Evolutionary conservation across 2,113 vertebrate species (phyloP), one percentile per base, ranked within the genome.

Genomic region (Neodontobutis hainanensis): DNA sequence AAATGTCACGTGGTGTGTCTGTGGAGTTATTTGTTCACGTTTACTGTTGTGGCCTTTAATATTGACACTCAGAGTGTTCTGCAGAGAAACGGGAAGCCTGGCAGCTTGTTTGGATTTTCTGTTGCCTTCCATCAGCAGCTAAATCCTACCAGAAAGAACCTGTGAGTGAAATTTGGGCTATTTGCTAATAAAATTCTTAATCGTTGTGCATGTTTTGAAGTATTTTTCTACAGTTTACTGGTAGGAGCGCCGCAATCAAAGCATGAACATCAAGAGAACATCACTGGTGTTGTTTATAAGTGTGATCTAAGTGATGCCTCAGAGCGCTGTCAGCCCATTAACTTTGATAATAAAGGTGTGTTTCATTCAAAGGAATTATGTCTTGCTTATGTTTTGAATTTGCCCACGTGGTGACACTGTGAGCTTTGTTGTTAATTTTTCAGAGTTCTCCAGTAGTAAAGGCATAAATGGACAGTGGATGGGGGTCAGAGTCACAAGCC

Each of bases 401-500:
- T 27, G 19, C 38, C 16, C 8, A 36, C 10, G 16, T 3, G 42
- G 47, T 64, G 11, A 3, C 12, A 1, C 40, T 4, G 2, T 60
- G 8, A 70, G 34, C 5, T 51, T 9, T 46, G 35, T 4, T 65
- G 9, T 66, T 40, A 11, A 2, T 46, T 80, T 52, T 68, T 2
- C 12, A 87, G 85, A 77, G 51, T 83, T 87, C 51, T 66, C 73
- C 1, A 70, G 93, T 61, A 49, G 6, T 92, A 95, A 68, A 93
- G 90, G 80, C 76, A 95, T 95, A 88, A 94, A 97, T 82, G 92
- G 95, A 69, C 97, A 98, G 0, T 98, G 97, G 97, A 96, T 98
- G 95, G 97, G 97, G 36, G 94, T 95, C 15, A 93, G 94, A 52
- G 96, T 98, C 50, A 92, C 83, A 59, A 98, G 97, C 75, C 97